Base-by-base conservation (phyloP, 2,113 vertebrate genomes). In the Galemys pyrenaicus region DNA sequence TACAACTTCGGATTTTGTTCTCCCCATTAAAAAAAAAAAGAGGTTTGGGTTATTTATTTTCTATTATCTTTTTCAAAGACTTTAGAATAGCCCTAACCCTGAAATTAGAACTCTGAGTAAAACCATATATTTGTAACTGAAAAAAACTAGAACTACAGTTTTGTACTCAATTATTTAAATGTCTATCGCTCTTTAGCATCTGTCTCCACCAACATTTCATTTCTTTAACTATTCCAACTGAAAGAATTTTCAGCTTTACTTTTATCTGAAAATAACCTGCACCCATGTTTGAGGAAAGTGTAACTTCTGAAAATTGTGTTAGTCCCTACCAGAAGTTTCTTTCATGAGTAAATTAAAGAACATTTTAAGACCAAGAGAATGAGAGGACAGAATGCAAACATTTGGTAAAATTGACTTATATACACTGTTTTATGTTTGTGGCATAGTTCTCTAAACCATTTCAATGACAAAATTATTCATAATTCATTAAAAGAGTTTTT, bases 391-490 rank as follows among this genome's bases (percentile, higher is more conserved):
- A 88, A 49, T 79, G 39, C 19, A 74, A 70, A 28, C 12, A 5
- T 71, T 88, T 65, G 85, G 41, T 44, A 85, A 22, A 22, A 82
- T 75, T 54, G 22, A n/a, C 35, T 8, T 60, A 82, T 91, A 75
- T 85, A 83, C 32, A 44, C 9, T 44, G 12, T 44, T 80, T 91
- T 37, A 49, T 60, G 49, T 92, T 89, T 87, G 8, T 20, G 46
- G 4, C 54, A 10, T 68, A 65, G 17, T 58, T 84, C 16, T 65
- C 58, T 9, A 74, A 68, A 1, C 26, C 85, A 26, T 84, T 96
- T 94, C 56, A 92, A 92, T 78, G 86, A 73, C 5, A 87, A 92
- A 89, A 88, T 86, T 90, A 82, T 95, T 82, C 88, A 96, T 94
- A 89, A 91, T 92, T 96, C 37, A 82, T 84, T 95, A 64, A 35